phyloP scores from a whole-genome alignment of 2,113 vertebrate species.

The Sakesphorus luctuosus region DNA sequence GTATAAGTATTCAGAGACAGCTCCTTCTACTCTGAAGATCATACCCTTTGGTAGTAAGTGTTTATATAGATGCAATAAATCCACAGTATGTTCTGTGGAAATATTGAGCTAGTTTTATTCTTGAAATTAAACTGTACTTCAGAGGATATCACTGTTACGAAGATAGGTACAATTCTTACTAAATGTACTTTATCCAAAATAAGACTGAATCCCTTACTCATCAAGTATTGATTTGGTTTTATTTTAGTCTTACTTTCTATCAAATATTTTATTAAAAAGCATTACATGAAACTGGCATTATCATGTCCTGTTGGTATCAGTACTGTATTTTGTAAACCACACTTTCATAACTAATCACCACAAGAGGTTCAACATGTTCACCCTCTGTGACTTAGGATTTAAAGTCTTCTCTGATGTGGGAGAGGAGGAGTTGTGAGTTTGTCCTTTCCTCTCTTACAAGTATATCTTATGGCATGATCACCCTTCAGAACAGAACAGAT shows the following conservation, averaged over 20 bases:
- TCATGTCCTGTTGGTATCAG: neutral
- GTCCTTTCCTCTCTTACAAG: neutral
- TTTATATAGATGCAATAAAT: neutral
- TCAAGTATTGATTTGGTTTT: neutral
- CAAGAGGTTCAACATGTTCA: neutral
- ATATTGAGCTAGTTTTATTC: neutral
- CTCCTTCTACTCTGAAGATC: neutral
- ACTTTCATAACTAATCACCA: neutral
- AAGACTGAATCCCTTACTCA: neutral
- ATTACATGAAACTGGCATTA: neutral
- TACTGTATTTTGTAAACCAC: neutral
- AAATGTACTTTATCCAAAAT: neutral
- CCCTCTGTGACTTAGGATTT: neutral
- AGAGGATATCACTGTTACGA: neutral
- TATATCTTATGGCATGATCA: accelerated
- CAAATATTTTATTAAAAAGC: neutral
- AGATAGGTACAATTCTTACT: neutral
- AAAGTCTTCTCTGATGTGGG: neutral
- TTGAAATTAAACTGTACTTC: neutral
- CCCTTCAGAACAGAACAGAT: neutral
- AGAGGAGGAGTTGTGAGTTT: neutral
- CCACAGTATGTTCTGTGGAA: neutral
- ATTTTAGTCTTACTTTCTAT: neutral
- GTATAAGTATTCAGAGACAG: neutral
- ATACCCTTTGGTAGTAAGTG: neutral